Evolutionary conservation across 2,113 vertebrate species (phyloP).

Genomic region (Tricholaema leucomelas): DNA sequence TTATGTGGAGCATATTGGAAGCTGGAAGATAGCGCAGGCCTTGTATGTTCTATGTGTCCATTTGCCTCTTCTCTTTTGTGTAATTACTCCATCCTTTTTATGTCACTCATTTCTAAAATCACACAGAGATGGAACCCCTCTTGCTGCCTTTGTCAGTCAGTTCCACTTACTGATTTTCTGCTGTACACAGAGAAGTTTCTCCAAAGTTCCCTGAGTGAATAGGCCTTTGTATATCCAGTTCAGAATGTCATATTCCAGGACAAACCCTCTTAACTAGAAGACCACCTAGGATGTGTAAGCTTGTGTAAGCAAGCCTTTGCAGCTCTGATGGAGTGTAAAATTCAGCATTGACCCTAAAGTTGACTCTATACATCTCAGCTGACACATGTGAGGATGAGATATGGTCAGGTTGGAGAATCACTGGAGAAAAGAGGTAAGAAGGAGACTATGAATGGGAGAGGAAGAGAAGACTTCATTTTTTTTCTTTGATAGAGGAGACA

Average conservation of each 20-base stretch:
- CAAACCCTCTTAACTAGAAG: background rate
- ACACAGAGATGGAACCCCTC: background rate
- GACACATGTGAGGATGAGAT: background rate
- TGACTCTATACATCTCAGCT: background rate
- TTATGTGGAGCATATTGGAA: background rate
- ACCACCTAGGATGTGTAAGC: background rate
- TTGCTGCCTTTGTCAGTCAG: background rate
- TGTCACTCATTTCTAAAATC: background rate
- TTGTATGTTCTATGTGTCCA: background rate
- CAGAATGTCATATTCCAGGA: background rate
- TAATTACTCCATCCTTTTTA: background rate
- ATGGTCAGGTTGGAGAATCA: background rate
- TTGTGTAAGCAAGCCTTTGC: background rate
- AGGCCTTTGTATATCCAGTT: background rate
- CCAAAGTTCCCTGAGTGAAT: background rate
- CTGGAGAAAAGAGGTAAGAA: background rate
- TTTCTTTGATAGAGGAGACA: background rate
- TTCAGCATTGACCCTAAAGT: background rate
- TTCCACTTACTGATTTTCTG: background rate
- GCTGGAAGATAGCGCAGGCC: background rate
- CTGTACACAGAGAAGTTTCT: background rate
- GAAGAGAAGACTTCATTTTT: background rate
- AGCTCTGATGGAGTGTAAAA: background rate
- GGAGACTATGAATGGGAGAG: background rate
- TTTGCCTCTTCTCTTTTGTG: background rate